Base-by-base conservation (phyloP, 35 echinoderm and acorn worm genomes). In the Anneissia japonica region DNA sequence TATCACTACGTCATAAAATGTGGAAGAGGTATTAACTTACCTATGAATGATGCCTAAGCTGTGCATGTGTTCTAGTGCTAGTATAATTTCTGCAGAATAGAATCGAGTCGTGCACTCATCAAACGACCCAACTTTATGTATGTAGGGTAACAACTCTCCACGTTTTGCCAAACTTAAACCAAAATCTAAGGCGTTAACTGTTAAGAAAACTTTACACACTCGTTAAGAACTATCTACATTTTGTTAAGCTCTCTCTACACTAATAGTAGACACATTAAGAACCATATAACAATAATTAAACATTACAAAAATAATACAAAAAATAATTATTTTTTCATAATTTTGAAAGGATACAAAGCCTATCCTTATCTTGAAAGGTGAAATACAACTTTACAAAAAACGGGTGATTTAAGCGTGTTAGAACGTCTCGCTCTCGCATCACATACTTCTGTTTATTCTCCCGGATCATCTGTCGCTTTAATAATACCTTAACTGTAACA, bases 401-500 rank as follows among this genome's bases (percentile, higher is more conserved):
- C 36, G 95, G 95, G 89, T 98, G 91, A 85, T 98, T 86, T 16
- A 98, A 89, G 75, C 91, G 93, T 36, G 86, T 91, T n/a, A 98
- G 80, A 0, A 98, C 92, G 31, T 93, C 92, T 36, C 83, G 81
- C 78, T 98, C 95, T 80, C 92, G 33, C 75, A 91, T 64, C 17
- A 98, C 95, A 83, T 94, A 98, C 45, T 93, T 94, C 55, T 98
- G 82, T 74, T 98, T 98, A 89, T 90, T 91, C 77, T 93, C 95
- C 35, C 84, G 55, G 31, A 98, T 46, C 33, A 98, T 98, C 72
- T 93, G 95, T 72, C 87, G 84, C 89, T 98, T 98, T 82, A 89
- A 88, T 45, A 98, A 81, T 84, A 98, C 86, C 94, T 98, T 98
- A 84, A 98, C 95, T 98, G 95, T 11, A n/a, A n/a, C n/a, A 97